Evolutionary conservation across 2,888 invertebrate species (phyloP), one percentile per base, ranked within the genome.

Genomic region (Lithophane semibrunnea): DNA sequence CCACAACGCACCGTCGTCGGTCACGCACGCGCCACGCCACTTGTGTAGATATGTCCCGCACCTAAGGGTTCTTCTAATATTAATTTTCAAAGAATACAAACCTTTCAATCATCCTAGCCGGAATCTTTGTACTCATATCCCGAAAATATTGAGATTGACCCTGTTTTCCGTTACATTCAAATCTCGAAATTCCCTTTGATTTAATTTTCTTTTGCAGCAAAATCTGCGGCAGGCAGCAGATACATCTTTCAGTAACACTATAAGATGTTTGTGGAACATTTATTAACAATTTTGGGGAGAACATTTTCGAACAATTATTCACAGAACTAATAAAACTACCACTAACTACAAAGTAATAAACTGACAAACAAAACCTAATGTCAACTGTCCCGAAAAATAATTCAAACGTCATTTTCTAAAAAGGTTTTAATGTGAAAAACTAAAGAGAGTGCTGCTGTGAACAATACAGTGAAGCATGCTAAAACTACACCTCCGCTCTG

Each of bases 261-360:
- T 75, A 68, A 12, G 77, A 75, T 44, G 66, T 60, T 72, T 77
- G 81, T 37, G 54, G 42, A 60, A 73, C 56, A 65, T 72, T 77
- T 24, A 69, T 64, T 5, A 82, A 42, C 13, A 85, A 87, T 87
- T 85, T 84, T 65, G 84, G 71, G 29, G 87, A 75, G 9, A 87
- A 75, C 84, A 84, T 84, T 75, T 13, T 84, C 3, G 0, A 64
- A 83, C 71, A 3, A 44, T 5, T 5, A 37, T 64, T 64, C 63
- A 44, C 49, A 24, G 29, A 42, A 42, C 18, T 74, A 37, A 16
- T 24, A 49, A 7, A 18, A 1, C 12, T 29, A 61, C 21, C 42
- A 42, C 7, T 18, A n/a, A 1, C 12, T 29, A 61, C 21, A 9
- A 29, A 44, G 24, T 13, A 24, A 61, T 52, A 5, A 37, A 29